A percentile compares a stretch with the other conserved stretches of the same genome.
These are phyloP conservation scores for Uloborus plumipes DNA, from an alignment of 2,888 invertebrate species.

Conservation along the genomic window DNA sequence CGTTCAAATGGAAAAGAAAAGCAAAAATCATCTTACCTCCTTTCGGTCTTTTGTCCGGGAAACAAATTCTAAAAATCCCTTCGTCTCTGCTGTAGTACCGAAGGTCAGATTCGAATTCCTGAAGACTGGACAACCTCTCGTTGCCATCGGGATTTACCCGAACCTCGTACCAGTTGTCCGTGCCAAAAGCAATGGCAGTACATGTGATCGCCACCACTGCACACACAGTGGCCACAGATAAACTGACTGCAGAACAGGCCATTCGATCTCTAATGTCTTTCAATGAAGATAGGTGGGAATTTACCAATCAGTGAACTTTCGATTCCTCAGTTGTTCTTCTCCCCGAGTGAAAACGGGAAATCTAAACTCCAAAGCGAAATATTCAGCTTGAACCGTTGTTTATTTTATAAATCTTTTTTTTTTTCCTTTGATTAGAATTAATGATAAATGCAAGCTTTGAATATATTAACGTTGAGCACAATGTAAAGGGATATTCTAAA, in stretches of 20 bases:
- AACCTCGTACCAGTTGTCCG: slow-evolving; percentile 96
- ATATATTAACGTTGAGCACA: too few relatives aligned
- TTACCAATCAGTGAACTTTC: too few relatives aligned
- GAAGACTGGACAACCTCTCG: slow-evolving; percentile 68
- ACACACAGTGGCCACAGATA: slow-evolving; percentile 94
- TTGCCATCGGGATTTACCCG: slow-evolving; percentile 79
- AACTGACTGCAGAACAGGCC: slow-evolving; percentile 81
- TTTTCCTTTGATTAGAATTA: too few relatives aligned
- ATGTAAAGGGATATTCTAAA: too few relatives aligned
- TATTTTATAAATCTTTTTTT: too few relatives aligned
- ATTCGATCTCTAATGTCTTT: slow-evolving; percentile 41
- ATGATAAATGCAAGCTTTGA: too few relatives aligned
- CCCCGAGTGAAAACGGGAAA: too few relatives aligned
- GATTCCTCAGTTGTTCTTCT: too few relatives aligned
- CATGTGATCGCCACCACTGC: slow-evolving; percentile 94
- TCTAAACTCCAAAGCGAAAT: too few relatives aligned
- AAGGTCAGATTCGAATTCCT: slow-evolving; percentile 83
- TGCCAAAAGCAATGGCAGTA: slow-evolving; percentile 93
- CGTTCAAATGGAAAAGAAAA: too few relatives aligned
- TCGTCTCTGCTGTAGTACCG: slow-evolving; percentile 92
- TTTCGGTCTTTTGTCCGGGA: slow-evolving; percentile 87
- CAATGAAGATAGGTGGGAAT: too few relatives aligned
- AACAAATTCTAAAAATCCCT: slow-evolving; percentile 93
- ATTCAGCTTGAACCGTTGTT: too few relatives aligned
- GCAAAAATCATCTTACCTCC: slow-evolving; percentile 67